Base-by-base conservation (phyloP, 2,888 invertebrate genomes). In the Tetragnatha montana region DNA sequence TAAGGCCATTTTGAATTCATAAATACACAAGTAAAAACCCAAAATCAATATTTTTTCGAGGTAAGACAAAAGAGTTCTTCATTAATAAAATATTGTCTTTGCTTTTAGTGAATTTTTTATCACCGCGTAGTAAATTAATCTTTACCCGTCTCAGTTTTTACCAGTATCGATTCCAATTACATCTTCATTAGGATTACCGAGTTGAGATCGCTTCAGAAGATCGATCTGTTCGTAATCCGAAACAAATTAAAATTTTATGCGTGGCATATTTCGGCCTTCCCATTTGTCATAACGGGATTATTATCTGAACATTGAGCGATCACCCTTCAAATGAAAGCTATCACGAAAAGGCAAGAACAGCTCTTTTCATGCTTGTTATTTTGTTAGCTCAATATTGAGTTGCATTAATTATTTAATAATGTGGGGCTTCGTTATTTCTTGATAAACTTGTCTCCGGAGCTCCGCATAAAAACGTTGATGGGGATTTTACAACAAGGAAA, bases 211-310 rank as follows among this genome's bases (percentile, higher is more conserved):
- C 60, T 10, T 12, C 60, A 8, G 12, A 60, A 8, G 60, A 60
- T 60, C 60, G 17, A 60, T 60, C 60, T 6, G 17, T 60, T 60
- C 78, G 17, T 78, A 78, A 78, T 78, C 60, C 51, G 60, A 78
- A 51, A 68, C 51, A 78, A 78, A 78, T 78, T 78, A 78, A 78
- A 78, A 17, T 78, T 78, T 78, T 78, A 60, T 17, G 51, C 22
- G 60, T 21, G 17, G 60, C 60, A 60, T 78, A 70, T 49, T 19
- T 70, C 49, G 47, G 19, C 47, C 14, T n/a, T n/a, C 19, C 50
- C 81, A 81, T 81, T 81, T 69, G 70, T 81, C 81, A 81, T 49
- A 21, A 14, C 69, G 81, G 35, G 21, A 70, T 81, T 81, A 81
- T 81, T 68, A 50, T 70, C 47, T 19, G 70, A 81, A 70, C 47